Percentiles rank a stretch among this genome's conserved stretches.
phyloP scores from a whole-genome alignment of 2,113 vertebrate genomes.

The Vidua macroura region DNA sequence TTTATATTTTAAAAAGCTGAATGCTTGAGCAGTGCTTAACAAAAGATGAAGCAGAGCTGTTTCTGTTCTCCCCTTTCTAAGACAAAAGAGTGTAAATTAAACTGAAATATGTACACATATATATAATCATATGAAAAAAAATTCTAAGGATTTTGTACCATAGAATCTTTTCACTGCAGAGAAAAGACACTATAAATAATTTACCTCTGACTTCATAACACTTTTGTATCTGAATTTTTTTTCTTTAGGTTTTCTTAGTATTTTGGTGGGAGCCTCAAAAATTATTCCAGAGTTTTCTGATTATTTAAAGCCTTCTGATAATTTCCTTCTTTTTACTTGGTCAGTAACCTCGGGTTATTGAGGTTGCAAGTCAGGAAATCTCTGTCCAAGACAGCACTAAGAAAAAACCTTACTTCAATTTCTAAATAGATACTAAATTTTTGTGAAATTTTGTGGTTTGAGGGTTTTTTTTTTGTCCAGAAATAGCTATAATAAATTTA shows the following conservation, averaged over 20 bases:
- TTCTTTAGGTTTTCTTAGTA: not conserved
- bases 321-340: not conserved
- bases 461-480: not conserved
- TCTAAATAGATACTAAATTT: not conserved
- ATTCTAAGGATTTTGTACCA: not conserved
- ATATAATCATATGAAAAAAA: not conserved
- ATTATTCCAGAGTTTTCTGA: not conserved
- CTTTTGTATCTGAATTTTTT: not conserved
- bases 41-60: not conserved
- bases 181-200: not conserved
- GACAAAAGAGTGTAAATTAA: not conserved
- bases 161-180: not conserved
- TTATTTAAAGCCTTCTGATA: not conserved
- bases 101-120: not conserved
- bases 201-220: not conserved
- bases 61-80: not conserved
- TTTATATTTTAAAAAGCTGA: slow-evolving; percentile 11
- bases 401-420: not conserved
- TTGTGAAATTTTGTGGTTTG: not conserved
- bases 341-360: not conserved
- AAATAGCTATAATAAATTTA: not conserved
- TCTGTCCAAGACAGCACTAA: not conserved
- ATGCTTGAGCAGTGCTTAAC: not conserved
- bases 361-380: not conserved
- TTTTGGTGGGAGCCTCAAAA: not conserved